phyloP scores from a whole-genome alignment of 2,797 vertebrate species.

The Hipposideros larvatus region DNA sequence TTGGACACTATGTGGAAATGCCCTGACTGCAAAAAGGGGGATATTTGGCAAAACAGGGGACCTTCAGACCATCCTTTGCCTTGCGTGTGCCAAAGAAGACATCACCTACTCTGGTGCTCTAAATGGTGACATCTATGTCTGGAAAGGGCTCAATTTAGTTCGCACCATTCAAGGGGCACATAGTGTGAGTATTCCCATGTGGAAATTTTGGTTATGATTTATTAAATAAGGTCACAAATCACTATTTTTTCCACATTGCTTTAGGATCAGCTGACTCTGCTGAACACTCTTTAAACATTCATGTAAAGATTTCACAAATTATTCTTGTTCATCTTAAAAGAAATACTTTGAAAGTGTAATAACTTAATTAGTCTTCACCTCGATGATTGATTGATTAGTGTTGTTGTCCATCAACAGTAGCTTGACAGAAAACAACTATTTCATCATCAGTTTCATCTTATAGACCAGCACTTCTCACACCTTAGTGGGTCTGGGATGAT shows the following conservation, averaged over 20 bases:
- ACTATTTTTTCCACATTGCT: neutral
- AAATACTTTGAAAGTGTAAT: conserved; percentile 27
- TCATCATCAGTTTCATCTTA: neutral
- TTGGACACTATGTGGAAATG: conserved; percentile 97
- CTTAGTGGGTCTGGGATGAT: neutral
- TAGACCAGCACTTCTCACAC: neutral
- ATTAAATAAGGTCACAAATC: neutral
- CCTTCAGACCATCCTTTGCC: conserved; percentile 97
- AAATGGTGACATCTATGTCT: conserved; percentile 97
- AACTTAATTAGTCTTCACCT: neutral
- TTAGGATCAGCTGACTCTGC: neutral
- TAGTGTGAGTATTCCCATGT: conserved; percentile 89
- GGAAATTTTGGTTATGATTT: neutral
- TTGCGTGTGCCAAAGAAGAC: conserved; percentile 95
- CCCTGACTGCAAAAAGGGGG: conserved; percentile 95
- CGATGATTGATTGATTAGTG: neutral
- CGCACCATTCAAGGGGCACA: conserved; percentile 96
- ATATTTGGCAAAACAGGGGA: conserved; percentile 97
- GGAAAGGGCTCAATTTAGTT: conserved; percentile 94
- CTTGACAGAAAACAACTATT: neutral
- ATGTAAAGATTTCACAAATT: neutral
- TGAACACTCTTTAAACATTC: neutral
- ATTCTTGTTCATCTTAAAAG: conserved; percentile 33
- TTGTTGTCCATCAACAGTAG: neutral
- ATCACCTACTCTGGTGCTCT: conserved; percentile 97